Base-by-base conservation (phyloP, 37 sponge, comb jelly and placozoan species). In the Halisarca cf. caerulea region DNA sequence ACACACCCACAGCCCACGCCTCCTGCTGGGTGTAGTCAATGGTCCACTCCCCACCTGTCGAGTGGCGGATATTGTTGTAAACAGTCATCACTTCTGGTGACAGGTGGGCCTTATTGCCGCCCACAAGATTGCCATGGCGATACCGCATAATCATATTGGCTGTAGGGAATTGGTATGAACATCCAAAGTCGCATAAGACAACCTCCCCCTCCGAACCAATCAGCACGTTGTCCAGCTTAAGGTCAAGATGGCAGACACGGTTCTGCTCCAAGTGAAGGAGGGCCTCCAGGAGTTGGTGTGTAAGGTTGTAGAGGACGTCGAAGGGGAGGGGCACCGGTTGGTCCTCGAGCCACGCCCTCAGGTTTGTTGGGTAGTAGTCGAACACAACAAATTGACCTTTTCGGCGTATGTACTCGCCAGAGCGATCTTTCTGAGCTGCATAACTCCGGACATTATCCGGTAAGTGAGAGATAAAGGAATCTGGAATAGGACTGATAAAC, bases 121-220 rank as follows among this genome's bases (percentile, higher is more conserved):
- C 95, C 2, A 84, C 74, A 23, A 70, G 79, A 59, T 69, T 58
- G 37, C 94, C 95, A 37, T 85, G 81, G 34, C 47, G 37, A 53
- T 84, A 86, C 35, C 27, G 41, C 64, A 86, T 60, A 36, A 57
- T 41, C 35, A 91, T 81, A 32, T 80, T 41, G 23, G 40, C 72
- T 32, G 88, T 83, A 23, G 84, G 43, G 57, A 94, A 91, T 66
- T 94, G 95, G 28, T 79, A 86, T 17, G 95, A 89, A 86, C 91
- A 89, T 21, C 91, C 91, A 86, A 94, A 94, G 68, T 94, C 95
- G 84, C 95, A 91, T 51, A 94, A 27, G 2, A 87, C 82, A 42
- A 88, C 24, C 39, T 85, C 47, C 0, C 88, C 83, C 27, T 84
- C 69, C 6, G 78, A 79, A 28, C 81, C 37, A 17, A 94, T 38